These are phyloP conservation scores for Nesogale talazaci DNA, from an alignment of 2,113 vertebrate genomes.

Conservation along the genomic window DNA sequence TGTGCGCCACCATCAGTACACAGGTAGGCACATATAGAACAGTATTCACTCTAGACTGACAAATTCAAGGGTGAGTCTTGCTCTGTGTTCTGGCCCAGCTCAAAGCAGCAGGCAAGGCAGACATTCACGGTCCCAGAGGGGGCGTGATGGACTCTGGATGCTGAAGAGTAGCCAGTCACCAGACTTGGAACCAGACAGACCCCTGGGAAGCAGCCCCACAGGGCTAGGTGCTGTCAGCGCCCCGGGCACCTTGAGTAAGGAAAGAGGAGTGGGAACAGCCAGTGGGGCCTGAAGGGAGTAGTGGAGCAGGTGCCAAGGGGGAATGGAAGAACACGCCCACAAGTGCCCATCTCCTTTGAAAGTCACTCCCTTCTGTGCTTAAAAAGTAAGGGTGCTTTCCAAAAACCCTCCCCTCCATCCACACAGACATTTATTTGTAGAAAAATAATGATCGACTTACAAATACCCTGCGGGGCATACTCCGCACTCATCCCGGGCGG, in stretches of 20 bases:
- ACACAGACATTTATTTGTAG: constrained; percentile 69
- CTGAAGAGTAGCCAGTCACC: constrained; percentile 69
- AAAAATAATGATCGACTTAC: constrained; percentile 73
- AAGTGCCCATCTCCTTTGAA: constrained; percentile 84
- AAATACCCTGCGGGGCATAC: constrained; percentile 82
- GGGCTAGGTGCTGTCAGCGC: constrained; percentile 71
- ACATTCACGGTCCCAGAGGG: constrained; percentile 26
- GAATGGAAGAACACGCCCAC: constrained; percentile 83
- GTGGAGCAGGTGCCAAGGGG: constrained; percentile 83
- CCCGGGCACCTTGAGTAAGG: constrained; percentile 69
- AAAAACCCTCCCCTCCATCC: constrained; percentile 81
- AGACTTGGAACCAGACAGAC: constrained; percentile 78
- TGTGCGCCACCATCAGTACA: constrained; percentile 3
- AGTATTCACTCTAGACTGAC: constrained; percentile 75
- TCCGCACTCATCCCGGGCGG: constrained; percentile 81
- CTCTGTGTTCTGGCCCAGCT: constrained; percentile 61
- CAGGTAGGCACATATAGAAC: constrained; percentile 25
- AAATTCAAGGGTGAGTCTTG: constrained; percentile 63
- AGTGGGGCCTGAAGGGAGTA: constrained; percentile 73
- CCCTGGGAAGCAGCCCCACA: constrained; percentile 78
- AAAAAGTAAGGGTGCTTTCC: constrained; percentile 83
- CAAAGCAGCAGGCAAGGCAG: constrained; percentile 48
- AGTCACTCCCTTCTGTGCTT: constrained; percentile 80
- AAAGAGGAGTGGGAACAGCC: not conserved
- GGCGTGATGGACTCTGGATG: constrained; percentile 53